Evolutionary conservation across 2,113 vertebrate genomes (phyloP), one percentile per base, ranked within the genome.

Genomic region (Baryphthengus martii): DNA sequence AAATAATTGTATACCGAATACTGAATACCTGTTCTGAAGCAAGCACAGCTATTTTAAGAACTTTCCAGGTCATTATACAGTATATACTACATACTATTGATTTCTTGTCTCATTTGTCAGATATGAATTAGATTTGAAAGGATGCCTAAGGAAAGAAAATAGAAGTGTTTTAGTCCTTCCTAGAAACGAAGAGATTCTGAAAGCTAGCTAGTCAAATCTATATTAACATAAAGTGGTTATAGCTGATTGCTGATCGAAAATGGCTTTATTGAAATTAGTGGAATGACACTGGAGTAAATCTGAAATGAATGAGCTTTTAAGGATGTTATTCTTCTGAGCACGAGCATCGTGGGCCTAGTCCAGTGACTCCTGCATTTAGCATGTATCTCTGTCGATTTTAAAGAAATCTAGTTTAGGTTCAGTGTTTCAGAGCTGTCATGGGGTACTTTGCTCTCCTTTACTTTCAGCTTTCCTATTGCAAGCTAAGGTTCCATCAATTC

Each of bases 61-160:
- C 75, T 94, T 79, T 58, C 40, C 13, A 24, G 81, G 82, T 89
- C 81, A 73, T 95, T 93, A 70, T 94, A 70, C 28, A 63, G 42
- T 66, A 31, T 42, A 67, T 50, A 58, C 50, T 21, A 58, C 75
- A 62, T 42, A 23, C 17, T 55, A 93, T 88, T 62, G 93, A 95
- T 96, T 93, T 80, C 82, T 93, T 37, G 13, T 96, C 88, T 91
- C 4, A 8, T 91, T 91, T 77, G 82, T 86, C 82, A 95, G 59
- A 44, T 81, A 76, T 37, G 75, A 80, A 94, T 91, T 70, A 80
- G 44, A 53, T 86, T 90, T 67, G 42, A 92, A 86, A 88, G 55
- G 47, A 84, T 83, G 90, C 31, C n/a, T 67, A n/a, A 66, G 85
- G 88, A 94, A 85, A 88, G 47, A 58, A 79, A 88, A 83, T 5